Evolutionary conservation across 2,888 invertebrate genomes (phyloP).

Genomic region (Caenorhabditis drosophilae): DNA sequence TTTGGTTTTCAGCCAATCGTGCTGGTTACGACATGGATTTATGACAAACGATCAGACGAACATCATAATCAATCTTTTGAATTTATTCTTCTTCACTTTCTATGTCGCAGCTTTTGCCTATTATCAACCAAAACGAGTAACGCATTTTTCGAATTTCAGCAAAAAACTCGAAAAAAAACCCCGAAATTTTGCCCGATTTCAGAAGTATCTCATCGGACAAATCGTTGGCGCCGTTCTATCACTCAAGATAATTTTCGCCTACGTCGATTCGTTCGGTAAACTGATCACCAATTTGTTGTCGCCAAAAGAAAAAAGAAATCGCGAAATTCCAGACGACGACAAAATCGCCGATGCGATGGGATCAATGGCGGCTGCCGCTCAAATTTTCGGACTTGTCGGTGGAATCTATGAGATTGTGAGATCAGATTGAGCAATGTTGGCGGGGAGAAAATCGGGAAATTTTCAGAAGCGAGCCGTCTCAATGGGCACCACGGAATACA

Average conservation of each 20-base stretch:
- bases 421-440: background rate
- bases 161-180: too few relatives aligned
- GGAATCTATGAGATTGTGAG: constrained; percentile 61
- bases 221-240: constrained; percentile 35
- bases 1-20: constrained; percentile 53
- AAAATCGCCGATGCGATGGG: constrained; percentile 55
- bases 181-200: constrained; percentile 15
- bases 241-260: constrained; percentile 52
- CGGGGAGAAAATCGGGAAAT: background rate
- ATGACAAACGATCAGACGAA: constrained; percentile 59
- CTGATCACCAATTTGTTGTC: too few relatives aligned
- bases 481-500: constrained; percentile 63
- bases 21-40: constrained; percentile 63
- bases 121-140: constrained; percentile 65
- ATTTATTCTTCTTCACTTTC: constrained; percentile 53
- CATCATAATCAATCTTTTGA: constrained; percentile 58
- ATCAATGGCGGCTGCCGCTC: constrained; percentile 62
- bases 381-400: constrained; percentile 60
- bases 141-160: constrained; percentile 1
- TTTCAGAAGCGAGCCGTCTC: constrained; percentile 56
- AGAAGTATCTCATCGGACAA: constrained; percentile 63
- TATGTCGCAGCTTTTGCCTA: constrained; percentile 61
- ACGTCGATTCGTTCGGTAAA: constrained; percentile 47
- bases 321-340: too few relatives aligned
- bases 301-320: too few relatives aligned